These are phyloP conservation scores for Lasioglossum morio DNA, from an alignment of 2,888 invertebrate species.

Conservation along the genomic window DNA sequence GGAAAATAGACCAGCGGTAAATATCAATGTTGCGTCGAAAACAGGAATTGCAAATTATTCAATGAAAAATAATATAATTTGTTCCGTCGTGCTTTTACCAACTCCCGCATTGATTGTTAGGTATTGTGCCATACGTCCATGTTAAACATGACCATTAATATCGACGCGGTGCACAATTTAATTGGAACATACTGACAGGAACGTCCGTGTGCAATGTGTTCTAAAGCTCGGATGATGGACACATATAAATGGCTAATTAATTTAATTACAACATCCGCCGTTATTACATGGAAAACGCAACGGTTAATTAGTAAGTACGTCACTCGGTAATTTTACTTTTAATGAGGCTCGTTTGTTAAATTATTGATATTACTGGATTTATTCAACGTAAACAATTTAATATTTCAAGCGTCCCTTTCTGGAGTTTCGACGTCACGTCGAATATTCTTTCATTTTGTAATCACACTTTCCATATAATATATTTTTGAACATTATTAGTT, in stretches of 20 bases:
- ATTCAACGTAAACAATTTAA: slow-evolving; percentile 7
- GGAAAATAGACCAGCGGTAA: slow-evolving; percentile 46
- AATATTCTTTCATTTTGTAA: background rate
- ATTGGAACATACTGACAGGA: slow-evolving; percentile 56
- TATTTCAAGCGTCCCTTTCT: background rate
- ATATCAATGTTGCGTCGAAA: slow-evolving; percentile 1
- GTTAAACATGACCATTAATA: slow-evolving; percentile 52
- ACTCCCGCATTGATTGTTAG: slow-evolving; percentile 24
- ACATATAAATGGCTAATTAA: slow-evolving; percentile 52
- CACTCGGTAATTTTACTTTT: slow-evolving; percentile 28
- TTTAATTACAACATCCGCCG: slow-evolving; percentile 46
- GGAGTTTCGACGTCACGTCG: background rate
- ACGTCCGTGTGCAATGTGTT: slow-evolving; percentile 30
- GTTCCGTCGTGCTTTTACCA: slow-evolving; percentile 38
- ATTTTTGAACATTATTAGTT: background rate
- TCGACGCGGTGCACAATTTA: slow-evolving; percentile 47
- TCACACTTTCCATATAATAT: background rate
- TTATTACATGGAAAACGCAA: slow-evolving; percentile 34
- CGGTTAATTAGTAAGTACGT: slow-evolving; percentile 37
- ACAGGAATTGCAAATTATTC: slow-evolving; percentile 41
- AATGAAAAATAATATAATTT: slow-evolving; percentile 61
- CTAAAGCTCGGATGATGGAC: slow-evolving; percentile 43
- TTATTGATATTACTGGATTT: slow-evolving; percentile 18
- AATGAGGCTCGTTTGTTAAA: background rate
- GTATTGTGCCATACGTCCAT: slow-evolving; percentile 27